Percentiles rank a stretch among this genome's conserved stretches.
Conservation (phyloP, 2,797 vertebrate genomes). For the Philypnodon macrostomus region DNA sequence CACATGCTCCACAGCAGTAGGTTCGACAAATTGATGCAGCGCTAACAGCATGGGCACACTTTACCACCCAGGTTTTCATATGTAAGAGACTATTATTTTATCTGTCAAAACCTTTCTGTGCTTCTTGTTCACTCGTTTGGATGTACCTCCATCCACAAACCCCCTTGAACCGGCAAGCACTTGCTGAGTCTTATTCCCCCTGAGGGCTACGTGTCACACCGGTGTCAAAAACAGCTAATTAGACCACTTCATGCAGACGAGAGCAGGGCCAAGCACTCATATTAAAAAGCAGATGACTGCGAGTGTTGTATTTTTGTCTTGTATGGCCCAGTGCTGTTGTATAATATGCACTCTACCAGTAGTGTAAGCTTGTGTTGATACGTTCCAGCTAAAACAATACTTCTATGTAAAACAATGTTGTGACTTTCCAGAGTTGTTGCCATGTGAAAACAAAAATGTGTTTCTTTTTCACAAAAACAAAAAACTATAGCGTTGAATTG, state of each 20-base stretch:
- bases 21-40: slow-evolving; percentile 27
- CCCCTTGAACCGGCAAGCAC: slow-evolving; percentile 67
- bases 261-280: no score
- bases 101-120: slow-evolving; percentile 40
- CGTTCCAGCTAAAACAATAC: slow-evolving; percentile 11
- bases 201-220: slow-evolving; percentile 69
- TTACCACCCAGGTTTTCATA: slow-evolving; percentile 42
- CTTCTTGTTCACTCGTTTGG: slow-evolving; percentile 40
- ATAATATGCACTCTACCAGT: background rate
- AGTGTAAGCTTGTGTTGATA: background rate
- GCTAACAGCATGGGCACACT: slow-evolving; percentile 33
- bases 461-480: no score
- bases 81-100: slow-evolving; percentile 44
- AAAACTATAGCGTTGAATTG: background rate
- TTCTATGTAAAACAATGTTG: background rate
- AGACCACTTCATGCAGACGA: slow-evolving; percentile 68
- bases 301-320: slow-evolving; percentile 41
- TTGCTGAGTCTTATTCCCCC: slow-evolving; percentile 63
- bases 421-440: slow-evolving; percentile 2
- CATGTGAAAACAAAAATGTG: background rate
- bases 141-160: slow-evolving; percentile 32
- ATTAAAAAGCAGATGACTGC: slow-evolving; percentile 62
- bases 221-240: slow-evolving; percentile 79
- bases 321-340: slow-evolving; percentile 20
- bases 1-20: slow-evolving; percentile 12